phyloP scores from a whole-genome alignment of 2,113 vertebrate species.

The Rhynchopsitta pachyrhyncha region DNA sequence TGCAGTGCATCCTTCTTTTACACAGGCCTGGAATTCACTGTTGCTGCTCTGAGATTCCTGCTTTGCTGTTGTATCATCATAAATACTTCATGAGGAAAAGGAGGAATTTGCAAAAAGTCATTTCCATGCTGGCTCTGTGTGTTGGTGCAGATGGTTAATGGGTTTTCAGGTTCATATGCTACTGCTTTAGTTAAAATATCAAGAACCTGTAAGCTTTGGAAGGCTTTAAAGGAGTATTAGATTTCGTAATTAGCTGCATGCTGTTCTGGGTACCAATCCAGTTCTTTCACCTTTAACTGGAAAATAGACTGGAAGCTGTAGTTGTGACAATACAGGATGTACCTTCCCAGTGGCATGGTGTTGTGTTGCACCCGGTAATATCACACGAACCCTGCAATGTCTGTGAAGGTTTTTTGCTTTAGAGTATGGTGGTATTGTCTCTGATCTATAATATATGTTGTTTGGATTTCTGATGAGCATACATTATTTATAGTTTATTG shows the following conservation, averaged over 20 bases:
- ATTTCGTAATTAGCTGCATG: fast-evolving
- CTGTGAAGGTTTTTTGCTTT: not conserved
- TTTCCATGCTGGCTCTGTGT: not conserved
- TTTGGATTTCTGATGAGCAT: not conserved
- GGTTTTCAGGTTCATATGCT: not conserved
- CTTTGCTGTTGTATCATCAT: fast-evolving
- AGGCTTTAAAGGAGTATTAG: fast-evolving
- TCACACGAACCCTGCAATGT: fast-evolving
- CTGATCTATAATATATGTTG: fast-evolving
- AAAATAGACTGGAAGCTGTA: fast-evolving
- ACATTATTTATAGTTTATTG: fast-evolving
- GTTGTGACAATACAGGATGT: fast-evolving
- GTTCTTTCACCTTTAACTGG: not conserved
- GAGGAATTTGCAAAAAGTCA: not conserved
- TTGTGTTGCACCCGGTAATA: fast-evolving
- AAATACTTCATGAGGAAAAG: not conserved
- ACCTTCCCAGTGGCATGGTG: fast-evolving
- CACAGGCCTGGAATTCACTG: fast-evolving
- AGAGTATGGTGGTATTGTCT: fast-evolving
- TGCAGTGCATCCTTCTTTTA: fast-evolving
- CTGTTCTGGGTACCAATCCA: not conserved
- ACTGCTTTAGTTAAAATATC: not conserved
- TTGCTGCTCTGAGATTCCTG: not conserved
- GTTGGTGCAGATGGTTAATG: not conserved
- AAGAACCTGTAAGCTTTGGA: fast-evolving